phyloP scores from a whole-genome alignment of 2,888 invertebrate species.

The Yponomeuta evonymella region DNA sequence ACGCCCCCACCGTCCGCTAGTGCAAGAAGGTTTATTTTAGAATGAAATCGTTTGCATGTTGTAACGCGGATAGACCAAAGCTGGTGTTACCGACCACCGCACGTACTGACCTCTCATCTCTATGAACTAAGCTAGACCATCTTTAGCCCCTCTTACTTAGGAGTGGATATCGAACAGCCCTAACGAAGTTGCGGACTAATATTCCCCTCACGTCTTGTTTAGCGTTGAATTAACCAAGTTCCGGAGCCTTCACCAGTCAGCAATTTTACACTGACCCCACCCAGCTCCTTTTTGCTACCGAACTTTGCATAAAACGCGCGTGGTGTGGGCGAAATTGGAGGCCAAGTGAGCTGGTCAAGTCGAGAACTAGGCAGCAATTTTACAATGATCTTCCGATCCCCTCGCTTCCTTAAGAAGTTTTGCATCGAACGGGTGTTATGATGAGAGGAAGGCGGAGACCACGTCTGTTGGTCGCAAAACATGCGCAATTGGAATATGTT shows the following conservation, averaged over 20 bases:
- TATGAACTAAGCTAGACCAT: neutral
- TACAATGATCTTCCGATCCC: neutral
- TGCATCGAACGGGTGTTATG: neutral
- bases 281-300: neutral
- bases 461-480: neutral
- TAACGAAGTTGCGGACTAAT: slow-evolving; percentile 1
- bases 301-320: neutral
- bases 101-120: neutral
- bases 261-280: neutral
- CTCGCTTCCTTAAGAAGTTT: neutral
- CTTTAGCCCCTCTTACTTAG: neutral
- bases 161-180: slow-evolving; percentile 1
- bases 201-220: slow-evolving; percentile 8
- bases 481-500: neutral
- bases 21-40: too few species aligned
- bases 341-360: neutral
- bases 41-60: too few species aligned
- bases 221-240: slow-evolving; percentile 6
- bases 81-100: neutral
- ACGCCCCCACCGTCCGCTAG: too few species aligned
- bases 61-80: too few species aligned
- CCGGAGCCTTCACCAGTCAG: neutral
- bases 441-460: neutral
- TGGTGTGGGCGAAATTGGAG: neutral
- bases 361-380: neutral